Percentiles rank a stretch among this genome's conserved stretches.
phyloP scores from a whole-genome alignment of 2,888 invertebrate genomes.

The Theretra japonica region DNA sequence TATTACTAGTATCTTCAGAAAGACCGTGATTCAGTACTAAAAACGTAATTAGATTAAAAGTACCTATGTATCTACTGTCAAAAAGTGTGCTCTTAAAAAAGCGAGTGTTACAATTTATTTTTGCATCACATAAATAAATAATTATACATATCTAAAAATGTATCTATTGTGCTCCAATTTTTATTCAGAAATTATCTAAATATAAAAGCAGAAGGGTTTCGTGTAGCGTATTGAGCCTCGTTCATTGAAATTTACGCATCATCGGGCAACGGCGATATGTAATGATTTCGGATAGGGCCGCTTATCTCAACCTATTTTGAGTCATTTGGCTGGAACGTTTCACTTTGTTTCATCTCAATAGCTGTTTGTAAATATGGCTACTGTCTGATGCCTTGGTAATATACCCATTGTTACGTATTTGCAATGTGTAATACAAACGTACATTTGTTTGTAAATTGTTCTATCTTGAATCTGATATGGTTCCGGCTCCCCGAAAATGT shows the following conservation, averaged over 20 bases:
- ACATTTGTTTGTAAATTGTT: neutral
- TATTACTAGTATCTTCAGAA: neutral
- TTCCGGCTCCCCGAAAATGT: neutral
- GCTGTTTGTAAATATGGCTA: constrained; percentile 15
- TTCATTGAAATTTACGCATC: constrained; percentile 25
- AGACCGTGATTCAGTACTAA: neutral
- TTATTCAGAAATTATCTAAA: constrained; percentile 7
- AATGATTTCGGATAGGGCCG: constrained; percentile 22
- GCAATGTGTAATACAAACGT: neutral
- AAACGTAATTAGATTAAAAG: no score
- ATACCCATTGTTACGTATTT: neutral
- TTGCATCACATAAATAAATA: neutral
- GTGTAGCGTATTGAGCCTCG: constrained; percentile 5
- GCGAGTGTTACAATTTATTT: no score
- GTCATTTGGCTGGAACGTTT: constrained; percentile 22
- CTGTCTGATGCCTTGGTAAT: neutral
- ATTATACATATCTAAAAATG: neutral
- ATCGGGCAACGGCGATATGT: constrained; percentile 11
- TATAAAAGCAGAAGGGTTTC: constrained; percentile 21
- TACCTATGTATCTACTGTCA: no score
- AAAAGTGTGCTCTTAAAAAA: no score
- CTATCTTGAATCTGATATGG: neutral
- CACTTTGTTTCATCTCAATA: constrained; percentile 23
- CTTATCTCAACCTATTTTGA: constrained; percentile 26
- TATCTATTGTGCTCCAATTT: neutral